Percentiles rank a stretch among this genome's conserved stretches.
Evolutionary conservation across 2,888 invertebrate species (phyloP).

Genomic region (Odontothrips loti): DNA sequence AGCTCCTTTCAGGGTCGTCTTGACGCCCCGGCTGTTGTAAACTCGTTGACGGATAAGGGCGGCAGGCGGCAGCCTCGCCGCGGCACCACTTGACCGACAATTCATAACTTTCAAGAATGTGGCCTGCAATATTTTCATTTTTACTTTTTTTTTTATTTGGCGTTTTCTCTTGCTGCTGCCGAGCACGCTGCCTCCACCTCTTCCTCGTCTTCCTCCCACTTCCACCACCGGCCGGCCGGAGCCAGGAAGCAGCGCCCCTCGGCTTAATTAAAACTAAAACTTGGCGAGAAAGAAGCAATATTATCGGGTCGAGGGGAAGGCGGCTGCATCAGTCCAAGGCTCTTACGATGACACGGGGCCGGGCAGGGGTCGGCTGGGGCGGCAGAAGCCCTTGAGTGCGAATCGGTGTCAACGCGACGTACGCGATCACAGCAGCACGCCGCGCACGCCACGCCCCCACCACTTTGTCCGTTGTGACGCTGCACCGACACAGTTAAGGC

Average conservation of each 20-base stretch:
- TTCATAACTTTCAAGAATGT: background rate
- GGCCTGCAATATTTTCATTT: no score
- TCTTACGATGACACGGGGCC: background rate
- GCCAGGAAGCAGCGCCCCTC: background rate
- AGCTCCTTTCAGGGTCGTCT: background rate
- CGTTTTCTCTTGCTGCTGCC: background rate
- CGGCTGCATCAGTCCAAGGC: no score
- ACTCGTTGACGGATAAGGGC: background rate
- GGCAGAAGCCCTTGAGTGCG: background rate
- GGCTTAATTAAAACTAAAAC: background rate
- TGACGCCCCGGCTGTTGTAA: background rate
- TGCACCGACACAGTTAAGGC: no score
- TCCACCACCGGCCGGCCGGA: no score
- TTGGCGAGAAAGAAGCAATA: background rate
- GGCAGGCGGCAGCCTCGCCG: background rate
- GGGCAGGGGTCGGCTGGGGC: background rate
- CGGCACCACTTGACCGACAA: constrained; percentile 11
- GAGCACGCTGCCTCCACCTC: background rate
- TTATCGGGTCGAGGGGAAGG: background rate
- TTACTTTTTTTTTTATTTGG: background rate
- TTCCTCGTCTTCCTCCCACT: no score
- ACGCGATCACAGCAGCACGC: background rate
- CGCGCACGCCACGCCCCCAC: background rate
- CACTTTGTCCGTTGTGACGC: no score
- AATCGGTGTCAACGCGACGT: background rate